Conservation (phyloP, 2,888 invertebrate genomes). For the Drosophila kuntzei region DNA sequence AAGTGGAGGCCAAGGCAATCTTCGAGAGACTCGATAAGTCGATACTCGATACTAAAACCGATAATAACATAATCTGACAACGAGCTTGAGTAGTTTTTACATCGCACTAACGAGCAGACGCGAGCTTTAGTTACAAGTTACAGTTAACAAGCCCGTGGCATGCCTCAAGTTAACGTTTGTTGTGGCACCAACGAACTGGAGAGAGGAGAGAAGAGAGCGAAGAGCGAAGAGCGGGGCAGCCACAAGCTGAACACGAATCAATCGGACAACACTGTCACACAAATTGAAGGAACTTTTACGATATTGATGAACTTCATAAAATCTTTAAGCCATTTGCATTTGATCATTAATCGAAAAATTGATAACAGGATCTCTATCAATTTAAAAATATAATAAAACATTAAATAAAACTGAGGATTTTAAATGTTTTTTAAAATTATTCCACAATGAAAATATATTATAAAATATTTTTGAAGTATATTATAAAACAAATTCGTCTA, state of each 20-base stretch:
- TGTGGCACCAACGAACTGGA: not conserved
- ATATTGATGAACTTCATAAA: not conserved
- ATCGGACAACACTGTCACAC: slow-evolving; percentile 15
- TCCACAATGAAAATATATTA: too few relatives aligned
- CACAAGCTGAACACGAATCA: not conserved
- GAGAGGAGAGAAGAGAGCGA: too few relatives aligned
- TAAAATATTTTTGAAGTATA: too few relatives aligned
- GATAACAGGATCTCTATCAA: too few relatives aligned
- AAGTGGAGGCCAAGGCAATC: slow-evolving; percentile 17
- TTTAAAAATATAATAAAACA: too few relatives aligned
- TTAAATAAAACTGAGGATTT: too few relatives aligned
- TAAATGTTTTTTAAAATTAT: too few relatives aligned
- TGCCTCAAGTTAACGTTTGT: slow-evolving; percentile 41
- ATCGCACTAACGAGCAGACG: slow-evolving; percentile 48
- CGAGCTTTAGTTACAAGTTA: slow-evolving; percentile 78
- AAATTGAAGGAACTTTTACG: not conserved
- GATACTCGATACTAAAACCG: slow-evolving; percentile 76
- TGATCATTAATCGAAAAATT: not conserved
- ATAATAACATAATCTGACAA: slow-evolving; percentile 77
- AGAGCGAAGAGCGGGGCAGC: not conserved
- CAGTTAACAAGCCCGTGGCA: slow-evolving; percentile 61
- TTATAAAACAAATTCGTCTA: too few relatives aligned
- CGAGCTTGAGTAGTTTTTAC: slow-evolving; percentile 12
- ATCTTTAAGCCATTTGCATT: too few relatives aligned
- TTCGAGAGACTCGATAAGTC: slow-evolving; percentile 42